Percentiles rank a stretch among this genome's conserved stretches.
Evolutionary conservation across 2,797 vertebrate genomes (phyloP).

Genomic region (Dermochelys coriacea): DNA sequence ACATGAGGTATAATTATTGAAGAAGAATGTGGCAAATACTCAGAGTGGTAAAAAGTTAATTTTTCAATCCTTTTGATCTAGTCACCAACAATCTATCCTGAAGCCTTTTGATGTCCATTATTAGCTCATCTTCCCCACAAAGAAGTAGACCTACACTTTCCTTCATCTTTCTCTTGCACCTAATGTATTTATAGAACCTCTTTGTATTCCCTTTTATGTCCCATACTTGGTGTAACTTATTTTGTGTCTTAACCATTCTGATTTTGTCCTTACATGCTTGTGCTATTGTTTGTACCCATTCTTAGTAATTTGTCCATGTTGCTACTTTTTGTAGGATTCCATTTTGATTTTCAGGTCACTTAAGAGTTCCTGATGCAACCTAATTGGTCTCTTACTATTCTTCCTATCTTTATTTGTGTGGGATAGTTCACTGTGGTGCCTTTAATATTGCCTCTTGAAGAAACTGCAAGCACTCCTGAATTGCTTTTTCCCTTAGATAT

Average conservation of each 20-base stretch:
- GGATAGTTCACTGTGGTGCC: background rate
- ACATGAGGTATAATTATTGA: no score
- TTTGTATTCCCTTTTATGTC: background rate
- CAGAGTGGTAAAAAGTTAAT: no score
- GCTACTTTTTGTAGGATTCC: background rate
- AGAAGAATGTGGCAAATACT: no score
- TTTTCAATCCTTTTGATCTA: no score
- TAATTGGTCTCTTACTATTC: background rate
- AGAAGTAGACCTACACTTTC: background rate
- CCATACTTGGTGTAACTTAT: background rate
- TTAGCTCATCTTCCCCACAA: background rate
- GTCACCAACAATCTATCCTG: no score
- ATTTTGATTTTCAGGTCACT: background rate
- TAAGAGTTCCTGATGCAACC: background rate
- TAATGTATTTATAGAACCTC: background rate
- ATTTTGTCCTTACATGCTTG: background rate
- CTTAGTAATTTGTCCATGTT: background rate
- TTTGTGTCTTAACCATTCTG: background rate
- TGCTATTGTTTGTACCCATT: background rate
- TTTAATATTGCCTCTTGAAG: background rate
- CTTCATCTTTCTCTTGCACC: background rate
- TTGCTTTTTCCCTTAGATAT: background rate
- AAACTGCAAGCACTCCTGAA: background rate
- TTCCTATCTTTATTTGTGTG: background rate
- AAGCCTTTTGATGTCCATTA: background rate